Evolutionary conservation across 2,113 vertebrate species (phyloP), one percentile per base, ranked within the genome.

Genomic region (Silurus meridionalis): DNA sequence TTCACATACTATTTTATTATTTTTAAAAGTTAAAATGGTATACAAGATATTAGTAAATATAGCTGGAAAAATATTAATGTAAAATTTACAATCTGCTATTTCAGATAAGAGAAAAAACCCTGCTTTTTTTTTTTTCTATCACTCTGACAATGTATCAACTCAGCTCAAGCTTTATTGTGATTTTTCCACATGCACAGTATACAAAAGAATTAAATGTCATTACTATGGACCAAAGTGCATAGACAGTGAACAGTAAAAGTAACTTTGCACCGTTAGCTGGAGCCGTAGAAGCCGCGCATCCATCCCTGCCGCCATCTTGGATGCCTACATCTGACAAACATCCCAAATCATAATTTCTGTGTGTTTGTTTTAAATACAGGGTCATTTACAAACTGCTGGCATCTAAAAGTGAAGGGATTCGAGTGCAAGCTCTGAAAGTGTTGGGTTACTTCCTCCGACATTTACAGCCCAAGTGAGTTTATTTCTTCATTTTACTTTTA

Each of bases 361-460:
- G 28, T 78, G 25, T 64, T 17, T 60, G 37, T 82, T 90, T 85
- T 5, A 23, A 37, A 83, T 90, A 25, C 92, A 99, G 98, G 80
- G 97, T 99, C 72, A 94, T 99, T 91, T 99, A 97, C 91, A 99
- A 99, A 90, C 95, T 99, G 84, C 89, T 99, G 92, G 98, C 97
- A n/a, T 98, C 98, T 8, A 97, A 96, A 91, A 96, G 94, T 86
- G 98, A 99, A 95, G 96, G 95, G 86, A 97, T 99, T 89, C 93
- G 97, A 90, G 97, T 99, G 67, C 98, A 99, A 93, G 94, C 97
- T 50, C 96, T 99, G 5, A 99, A 99, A 94, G 97, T 98, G 77
- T 86, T 99, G 96, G 98, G 98, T 11, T 99, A 98, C 93, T 99
- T 99, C 92, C 93, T 99, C 91, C 97, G 97, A 89, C 93, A 98